phyloP scores from a whole-genome alignment of 2,797 vertebrate species.

The Pseudochaenichthys georgianus region DNA sequence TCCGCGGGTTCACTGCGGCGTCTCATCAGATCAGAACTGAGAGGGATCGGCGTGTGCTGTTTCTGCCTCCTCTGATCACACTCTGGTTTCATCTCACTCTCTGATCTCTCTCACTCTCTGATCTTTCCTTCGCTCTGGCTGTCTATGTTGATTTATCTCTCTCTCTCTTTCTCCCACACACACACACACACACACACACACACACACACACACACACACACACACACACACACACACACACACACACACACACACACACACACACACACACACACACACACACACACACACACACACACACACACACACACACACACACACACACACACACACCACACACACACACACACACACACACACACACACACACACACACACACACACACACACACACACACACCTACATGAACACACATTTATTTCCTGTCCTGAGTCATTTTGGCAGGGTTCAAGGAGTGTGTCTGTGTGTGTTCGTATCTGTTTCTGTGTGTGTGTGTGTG shows the following conservation, averaged over 20 bases:
- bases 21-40: constrained; percentile 31
- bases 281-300: too few relatives aligned
- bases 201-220: constrained; percentile 43
- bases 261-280: background rate
- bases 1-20: background rate
- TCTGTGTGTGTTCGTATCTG: background rate
- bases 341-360: too few relatives aligned
- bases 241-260: constrained; percentile 39
- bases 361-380: too few relatives aligned
- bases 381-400: too few relatives aligned
- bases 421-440: constrained; percentile 19
- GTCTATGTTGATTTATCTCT: constrained; percentile 43
- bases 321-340: too few relatives aligned
- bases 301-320: too few relatives aligned
- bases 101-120: constrained; percentile 3
- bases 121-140: constrained; percentile 5
- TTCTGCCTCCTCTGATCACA: constrained; percentile 22
- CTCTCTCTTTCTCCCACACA: background rate
- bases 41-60: background rate
- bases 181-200: constrained; percentile 27
- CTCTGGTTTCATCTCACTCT: constrained; percentile 21
- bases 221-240: constrained; percentile 40
- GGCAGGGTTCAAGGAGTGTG: background rate
- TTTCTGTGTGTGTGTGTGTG: constrained; percentile 5
- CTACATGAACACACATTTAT: background rate